Percentiles rank a stretch among this genome's conserved stretches.
These are phyloP conservation scores for Sebastes matsubarae DNA, from an alignment of 2,797 vertebrate genomes.

Conservation along the genomic window DNA sequence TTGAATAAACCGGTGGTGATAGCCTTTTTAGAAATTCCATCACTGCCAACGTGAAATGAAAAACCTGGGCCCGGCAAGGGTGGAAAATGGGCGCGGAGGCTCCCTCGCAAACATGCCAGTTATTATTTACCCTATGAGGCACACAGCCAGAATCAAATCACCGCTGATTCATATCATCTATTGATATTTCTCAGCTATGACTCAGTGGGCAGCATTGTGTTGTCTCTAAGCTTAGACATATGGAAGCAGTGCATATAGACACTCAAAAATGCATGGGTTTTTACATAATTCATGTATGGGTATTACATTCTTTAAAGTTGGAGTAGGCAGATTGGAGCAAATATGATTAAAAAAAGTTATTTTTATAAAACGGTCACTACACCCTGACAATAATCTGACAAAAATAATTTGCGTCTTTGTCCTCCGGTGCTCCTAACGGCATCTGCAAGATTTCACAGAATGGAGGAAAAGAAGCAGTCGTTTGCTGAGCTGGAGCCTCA, in stretches of 20 bases:
- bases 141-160: constrained; percentile 12
- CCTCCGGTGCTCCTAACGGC: no score
- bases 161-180: not conserved
- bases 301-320: constrained; percentile 3
- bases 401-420: no score
- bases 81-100: not conserved
- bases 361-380: no score
- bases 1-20: constrained; percentile 55
- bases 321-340: no score
- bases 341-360: no score
- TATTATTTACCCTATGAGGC: constrained; percentile 30
- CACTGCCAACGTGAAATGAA: constrained; percentile 33
- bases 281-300: constrained; percentile 25
- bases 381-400: no score
- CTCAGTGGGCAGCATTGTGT: not conserved
- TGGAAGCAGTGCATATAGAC: not conserved
- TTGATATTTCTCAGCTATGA: not conserved
- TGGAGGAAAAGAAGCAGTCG: no score
- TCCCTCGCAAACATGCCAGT: constrained; percentile 2
- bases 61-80: constrained; percentile 17
- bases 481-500: no score
- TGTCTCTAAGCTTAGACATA: not conserved
- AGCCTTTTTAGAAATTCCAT: constrained; percentile 66
- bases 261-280: constrained; percentile 4
- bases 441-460: no score